phyloP scores from a whole-genome alignment of 2,113 vertebrate species.

The Diadophis punctatus region DNA sequence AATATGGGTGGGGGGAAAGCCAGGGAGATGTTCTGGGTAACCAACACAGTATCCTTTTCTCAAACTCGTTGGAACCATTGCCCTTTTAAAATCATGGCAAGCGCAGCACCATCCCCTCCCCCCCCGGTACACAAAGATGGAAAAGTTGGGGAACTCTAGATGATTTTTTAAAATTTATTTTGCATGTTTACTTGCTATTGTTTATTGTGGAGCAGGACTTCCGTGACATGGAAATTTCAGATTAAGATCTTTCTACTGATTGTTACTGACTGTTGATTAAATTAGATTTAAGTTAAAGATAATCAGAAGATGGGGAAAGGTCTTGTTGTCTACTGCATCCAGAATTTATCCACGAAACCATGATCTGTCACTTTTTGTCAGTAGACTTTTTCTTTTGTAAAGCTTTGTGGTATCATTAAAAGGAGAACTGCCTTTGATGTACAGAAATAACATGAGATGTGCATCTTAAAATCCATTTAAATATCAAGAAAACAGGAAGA shows the following conservation, averaged over 20 bases:
- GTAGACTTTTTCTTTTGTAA: not conserved
- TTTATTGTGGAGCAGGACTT: not conserved
- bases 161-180: not conserved
- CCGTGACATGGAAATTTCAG: not conserved
- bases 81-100: not conserved
- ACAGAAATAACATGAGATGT: not conserved
- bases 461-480: not conserved
- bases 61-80: not conserved
- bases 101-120: not conserved
- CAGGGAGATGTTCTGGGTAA: not conserved
- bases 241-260: not conserved
- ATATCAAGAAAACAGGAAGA: not conserved
- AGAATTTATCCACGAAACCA: not conserved
- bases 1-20: not conserved
- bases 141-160: not conserved
- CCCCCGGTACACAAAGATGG: not conserved
- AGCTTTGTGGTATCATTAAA: not conserved
- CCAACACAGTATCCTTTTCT: not conserved
- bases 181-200: not conserved
- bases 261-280: not conserved
- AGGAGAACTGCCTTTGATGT: not conserved
- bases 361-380: not conserved
- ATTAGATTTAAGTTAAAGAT: not conserved
- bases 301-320: not conserved
- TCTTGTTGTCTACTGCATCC: not conserved